Percentiles rank a stretch among this genome's conserved stretches.
These are phyloP conservation scores for Naja naja DNA, from an alignment of 2,113 vertebrate species.

Conservation along the genomic window DNA sequence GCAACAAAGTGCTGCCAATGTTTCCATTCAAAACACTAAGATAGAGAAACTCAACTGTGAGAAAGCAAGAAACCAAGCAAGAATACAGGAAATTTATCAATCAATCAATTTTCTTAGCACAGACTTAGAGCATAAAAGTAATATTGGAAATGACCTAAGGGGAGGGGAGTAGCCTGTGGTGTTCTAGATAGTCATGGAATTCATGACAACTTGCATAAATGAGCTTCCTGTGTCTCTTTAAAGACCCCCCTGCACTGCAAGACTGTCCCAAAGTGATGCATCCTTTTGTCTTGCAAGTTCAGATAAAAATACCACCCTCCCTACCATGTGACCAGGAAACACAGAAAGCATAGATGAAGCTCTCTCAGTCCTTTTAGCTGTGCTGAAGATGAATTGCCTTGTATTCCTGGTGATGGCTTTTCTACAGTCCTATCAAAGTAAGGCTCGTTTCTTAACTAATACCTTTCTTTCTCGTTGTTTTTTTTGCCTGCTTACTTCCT, in stretches of 20 bases:
- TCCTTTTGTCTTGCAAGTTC: constrained; percentile 41
- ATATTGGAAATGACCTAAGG: not conserved
- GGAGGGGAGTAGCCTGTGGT: not conserved
- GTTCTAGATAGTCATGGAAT: not conserved
- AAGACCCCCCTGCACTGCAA: not conserved
- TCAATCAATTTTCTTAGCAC: not conserved
- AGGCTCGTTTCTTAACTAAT: not conserved
- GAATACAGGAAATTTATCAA: not conserved
- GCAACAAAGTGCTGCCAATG: not conserved
- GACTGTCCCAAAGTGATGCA: not conserved
- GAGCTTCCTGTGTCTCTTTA: not conserved
- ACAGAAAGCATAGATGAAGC: not conserved
- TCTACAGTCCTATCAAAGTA: constrained; percentile 77
- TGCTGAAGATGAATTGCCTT: constrained; percentile 72
- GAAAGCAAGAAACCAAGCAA: not conserved
- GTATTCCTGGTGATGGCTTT: constrained; percentile 68
- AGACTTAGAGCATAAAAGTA: not conserved
- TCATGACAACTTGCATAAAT: not conserved
- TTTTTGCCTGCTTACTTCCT: not conserved
- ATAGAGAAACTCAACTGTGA: not conserved
- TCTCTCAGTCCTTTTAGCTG: not conserved
- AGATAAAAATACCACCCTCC: constrained; percentile 10
- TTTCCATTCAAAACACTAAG: not conserved
- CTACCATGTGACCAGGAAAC: not conserved
- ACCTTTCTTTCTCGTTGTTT: not conserved